Percentiles rank a stretch among this genome's conserved stretches.
These are phyloP conservation scores for Patella vulgata DNA, from an alignment of 1,140 invertebrate species.

Conservation along the genomic window DNA sequence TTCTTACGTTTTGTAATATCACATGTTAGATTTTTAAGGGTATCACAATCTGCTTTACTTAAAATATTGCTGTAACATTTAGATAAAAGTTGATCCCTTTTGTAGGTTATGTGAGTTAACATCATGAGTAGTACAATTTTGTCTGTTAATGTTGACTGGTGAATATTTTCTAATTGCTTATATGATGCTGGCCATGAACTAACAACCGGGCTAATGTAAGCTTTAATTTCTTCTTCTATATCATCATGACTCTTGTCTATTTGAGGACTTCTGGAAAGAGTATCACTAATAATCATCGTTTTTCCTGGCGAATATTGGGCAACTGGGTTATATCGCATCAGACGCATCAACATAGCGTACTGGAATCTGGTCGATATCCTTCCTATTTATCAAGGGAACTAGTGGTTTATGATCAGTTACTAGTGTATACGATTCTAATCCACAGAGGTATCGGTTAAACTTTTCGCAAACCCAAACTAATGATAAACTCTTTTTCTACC, in stretches of 20 bases:
- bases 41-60: too few species aligned
- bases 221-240: too few species aligned
- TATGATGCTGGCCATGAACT: slow-evolving; percentile 1
- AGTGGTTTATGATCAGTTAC: slow-evolving; percentile 60
- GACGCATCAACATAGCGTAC: slow-evolving; percentile 29
- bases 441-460: slow-evolving; percentile 69
- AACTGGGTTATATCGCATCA: slow-evolving; percentile 23
- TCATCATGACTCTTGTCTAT: too few species aligned
- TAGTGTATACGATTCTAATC: slow-evolving; percentile 43
- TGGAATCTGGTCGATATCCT: slow-evolving; percentile 24
- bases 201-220: too few species aligned
- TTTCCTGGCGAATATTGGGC: slow-evolving; percentile 30
- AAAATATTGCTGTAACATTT: too few species aligned
- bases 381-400: slow-evolving; percentile 37
- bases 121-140: too few species aligned
- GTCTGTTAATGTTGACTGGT: too few species aligned
- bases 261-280: slow-evolving; percentile 23
- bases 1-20: too few species aligned
- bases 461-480: too few species aligned
- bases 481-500: slow-evolving; percentile 70
- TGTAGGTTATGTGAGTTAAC: too few species aligned
- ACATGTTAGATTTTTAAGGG: too few species aligned
- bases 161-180: neutral
- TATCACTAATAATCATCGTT: slow-evolving; percentile 27
- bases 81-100: too few species aligned